phyloP scores from a whole-genome alignment of 1,140 invertebrate genomes.

The Pentalonia nigronervosa region DNA sequence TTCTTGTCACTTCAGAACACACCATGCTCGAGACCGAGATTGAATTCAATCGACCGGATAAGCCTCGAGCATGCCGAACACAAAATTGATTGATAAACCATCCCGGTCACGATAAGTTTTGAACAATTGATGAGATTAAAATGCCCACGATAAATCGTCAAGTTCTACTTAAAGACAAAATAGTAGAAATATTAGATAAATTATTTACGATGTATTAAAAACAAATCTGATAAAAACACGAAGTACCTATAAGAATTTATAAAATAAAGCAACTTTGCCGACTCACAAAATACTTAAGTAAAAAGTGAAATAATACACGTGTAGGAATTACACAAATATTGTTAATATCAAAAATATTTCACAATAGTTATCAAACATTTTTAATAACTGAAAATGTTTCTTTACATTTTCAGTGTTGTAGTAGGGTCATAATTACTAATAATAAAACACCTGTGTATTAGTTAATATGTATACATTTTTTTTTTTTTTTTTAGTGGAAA shows the following conservation, averaged over 20 bases:
- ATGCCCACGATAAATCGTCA: constrained; percentile 13
- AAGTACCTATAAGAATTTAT: background rate
- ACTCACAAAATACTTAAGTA: background rate
- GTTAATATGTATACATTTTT: background rate
- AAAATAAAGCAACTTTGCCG: background rate
- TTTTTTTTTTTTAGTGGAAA: constrained; percentile 63
- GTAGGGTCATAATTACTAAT: background rate
- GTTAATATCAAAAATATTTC: background rate
- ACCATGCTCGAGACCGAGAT: background rate
- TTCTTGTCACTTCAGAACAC: background rate
- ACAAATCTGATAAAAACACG: background rate
- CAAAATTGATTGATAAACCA: constrained; percentile 41
- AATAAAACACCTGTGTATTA: background rate
- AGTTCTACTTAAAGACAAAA: constrained; percentile 16
- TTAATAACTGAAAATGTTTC: background rate
- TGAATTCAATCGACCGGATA: constrained; percentile 55
- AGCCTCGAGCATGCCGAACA: background rate
- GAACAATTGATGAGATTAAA: constrained; percentile 38
- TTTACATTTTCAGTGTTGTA: background rate
- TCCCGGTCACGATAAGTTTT: background rate
- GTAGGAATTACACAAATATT: background rate
- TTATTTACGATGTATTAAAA: background rate
- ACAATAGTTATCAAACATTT: background rate
- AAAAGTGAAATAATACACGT: background rate
- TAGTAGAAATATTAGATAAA: background rate